phyloP scores from a whole-genome alignment of 2,888 invertebrate genomes.

The Erebia aethiops region DNA sequence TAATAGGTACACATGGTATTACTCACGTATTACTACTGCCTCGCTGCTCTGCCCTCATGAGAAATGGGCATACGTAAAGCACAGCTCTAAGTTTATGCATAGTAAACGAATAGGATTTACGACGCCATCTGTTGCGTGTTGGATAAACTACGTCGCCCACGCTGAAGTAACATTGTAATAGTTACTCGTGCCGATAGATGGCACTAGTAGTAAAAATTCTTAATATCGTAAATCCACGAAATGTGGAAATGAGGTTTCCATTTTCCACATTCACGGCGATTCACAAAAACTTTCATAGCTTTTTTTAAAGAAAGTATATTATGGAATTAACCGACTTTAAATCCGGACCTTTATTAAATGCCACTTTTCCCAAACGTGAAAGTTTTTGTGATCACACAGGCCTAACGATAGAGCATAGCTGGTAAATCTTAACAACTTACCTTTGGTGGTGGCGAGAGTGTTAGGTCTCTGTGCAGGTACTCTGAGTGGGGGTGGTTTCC shows the following conservation, averaged over 20 bases:
- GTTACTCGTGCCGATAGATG: slow-evolving; percentile 4
- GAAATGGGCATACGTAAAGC: no score
- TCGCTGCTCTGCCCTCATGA: no score
- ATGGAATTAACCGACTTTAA: neutral
- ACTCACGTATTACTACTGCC: no score
- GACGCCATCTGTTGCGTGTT: slow-evolving; percentile 11
- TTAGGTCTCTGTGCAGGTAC: slow-evolving; percentile 70
- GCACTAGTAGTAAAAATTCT: slow-evolving; percentile 12
- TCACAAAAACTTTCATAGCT: no score
- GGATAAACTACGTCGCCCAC: neutral
- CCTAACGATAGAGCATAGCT: neutral
- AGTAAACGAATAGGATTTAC: neutral
- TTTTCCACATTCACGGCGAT: no score
- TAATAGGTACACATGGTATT: no score
- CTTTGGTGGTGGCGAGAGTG: slow-evolving; percentile 72
- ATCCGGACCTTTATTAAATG: no score
- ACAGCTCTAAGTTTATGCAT: neutral
- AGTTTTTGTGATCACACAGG: no score
- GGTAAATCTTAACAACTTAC: slow-evolving; percentile 44
- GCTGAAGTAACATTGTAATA: neutral
- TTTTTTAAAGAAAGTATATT: no score
- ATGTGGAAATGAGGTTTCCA: neutral
- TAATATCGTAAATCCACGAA: neutral
- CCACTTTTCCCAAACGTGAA: no score
- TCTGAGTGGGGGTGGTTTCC: slow-evolving; percentile 69